A percentile compares a stretch with the other conserved stretches of the same genome.
Evolutionary conservation across 2,113 vertebrate genomes (phyloP).

Genomic region (Tenrec ecaudatus): DNA sequence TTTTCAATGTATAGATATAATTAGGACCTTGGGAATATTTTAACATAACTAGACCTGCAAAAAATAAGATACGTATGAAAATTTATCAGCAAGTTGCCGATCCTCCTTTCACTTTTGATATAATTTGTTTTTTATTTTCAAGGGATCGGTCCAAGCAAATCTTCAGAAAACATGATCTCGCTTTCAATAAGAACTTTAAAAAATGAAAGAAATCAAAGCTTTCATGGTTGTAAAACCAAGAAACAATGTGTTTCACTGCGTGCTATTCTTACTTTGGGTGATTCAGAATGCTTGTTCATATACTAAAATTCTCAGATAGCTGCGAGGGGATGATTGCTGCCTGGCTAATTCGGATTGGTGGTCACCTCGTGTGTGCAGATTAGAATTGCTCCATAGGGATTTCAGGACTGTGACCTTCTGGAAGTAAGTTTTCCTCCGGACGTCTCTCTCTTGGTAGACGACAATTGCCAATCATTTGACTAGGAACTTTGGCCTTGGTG

Average conservation of each 20-base stretch:
- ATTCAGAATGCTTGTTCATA: background rate
- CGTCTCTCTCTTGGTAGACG: background rate
- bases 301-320: background rate
- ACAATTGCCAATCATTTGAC: background rate
- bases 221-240: background rate
- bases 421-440: background rate
- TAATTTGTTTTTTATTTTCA: background rate
- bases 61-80: background rate
- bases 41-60: background rate
- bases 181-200: no score
- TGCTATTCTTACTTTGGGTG: background rate
- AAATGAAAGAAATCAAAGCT: background rate
- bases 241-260: background rate
- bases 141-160: background rate
- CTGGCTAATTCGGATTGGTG: background rate
- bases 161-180: background rate
- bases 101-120: background rate
- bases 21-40: background rate
- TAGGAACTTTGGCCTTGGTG: background rate
- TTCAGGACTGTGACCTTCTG: background rate
- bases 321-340: background rate
- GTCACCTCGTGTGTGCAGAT: background rate
- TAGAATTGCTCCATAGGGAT: background rate
- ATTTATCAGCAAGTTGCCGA: background rate
- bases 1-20: background rate